Evolutionary conservation across 2,113 vertebrate species (phyloP).

Genomic region (Ia io): DNA sequence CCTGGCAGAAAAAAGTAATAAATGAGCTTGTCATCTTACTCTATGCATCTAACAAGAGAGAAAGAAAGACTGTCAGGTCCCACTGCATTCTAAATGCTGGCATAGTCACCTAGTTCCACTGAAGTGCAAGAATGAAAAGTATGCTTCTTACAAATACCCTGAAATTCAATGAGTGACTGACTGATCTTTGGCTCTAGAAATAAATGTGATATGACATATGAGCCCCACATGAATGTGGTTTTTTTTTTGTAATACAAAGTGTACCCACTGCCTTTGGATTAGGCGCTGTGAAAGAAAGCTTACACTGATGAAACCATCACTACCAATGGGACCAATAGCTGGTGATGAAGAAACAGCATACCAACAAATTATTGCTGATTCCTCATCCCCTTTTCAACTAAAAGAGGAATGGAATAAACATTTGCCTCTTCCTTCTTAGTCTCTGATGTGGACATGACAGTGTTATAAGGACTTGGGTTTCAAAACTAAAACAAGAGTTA

Average conservation of each 20-base stretch:
- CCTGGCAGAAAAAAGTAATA: slow-evolving; percentile 79
- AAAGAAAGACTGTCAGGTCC: slow-evolving; percentile 37
- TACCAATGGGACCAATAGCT: background rate
- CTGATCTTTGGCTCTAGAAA: slow-evolving; percentile 29
- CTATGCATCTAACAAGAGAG: slow-evolving; percentile 36
- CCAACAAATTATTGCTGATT: background rate
- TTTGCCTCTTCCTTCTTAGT: background rate
- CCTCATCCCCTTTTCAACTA: background rate
- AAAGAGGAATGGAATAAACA: background rate
- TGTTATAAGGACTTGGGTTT: background rate
- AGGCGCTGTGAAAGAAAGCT: background rate
- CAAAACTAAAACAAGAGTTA: slow-evolving; percentile 11
- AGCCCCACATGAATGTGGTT: background rate
- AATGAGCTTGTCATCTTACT: slow-evolving; percentile 44
- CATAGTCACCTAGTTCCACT: background rate
- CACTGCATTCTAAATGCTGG: slow-evolving; percentile 12
- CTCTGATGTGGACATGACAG: background rate
- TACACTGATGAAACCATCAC: background rate
- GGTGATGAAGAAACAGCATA: background rate
- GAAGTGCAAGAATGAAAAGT: background rate
- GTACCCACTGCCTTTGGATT: background rate
- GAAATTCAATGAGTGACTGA: slow-evolving; percentile 20
- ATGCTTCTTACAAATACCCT: background rate
- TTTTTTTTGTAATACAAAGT: background rate
- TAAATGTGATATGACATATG: background rate